Evolutionary conservation across 2,888 invertebrate species (phyloP), one percentile per base, ranked within the genome.

Genomic region (Ochropleura plecta): DNA sequence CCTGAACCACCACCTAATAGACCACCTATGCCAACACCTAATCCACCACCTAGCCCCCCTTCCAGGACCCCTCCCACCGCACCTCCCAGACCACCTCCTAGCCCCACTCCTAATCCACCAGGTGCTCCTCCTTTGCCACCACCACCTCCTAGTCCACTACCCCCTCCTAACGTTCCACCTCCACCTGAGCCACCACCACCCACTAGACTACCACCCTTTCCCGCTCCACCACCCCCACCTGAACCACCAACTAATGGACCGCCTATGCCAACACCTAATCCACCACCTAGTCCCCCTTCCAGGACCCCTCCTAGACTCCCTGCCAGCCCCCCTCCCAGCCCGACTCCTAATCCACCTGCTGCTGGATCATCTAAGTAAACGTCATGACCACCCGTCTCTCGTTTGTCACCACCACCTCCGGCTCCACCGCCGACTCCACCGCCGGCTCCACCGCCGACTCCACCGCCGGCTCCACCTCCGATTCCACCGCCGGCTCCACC

Each of bases 401-500:
- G 30, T 30, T 30, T 30, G 30, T n/a, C 57, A 6, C 7, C 10
- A 0, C 30, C 57, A 30, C 30, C 14, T 3, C 14, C 30, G 30
- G 30, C 30, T 30, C 30, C 30, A 30, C 30, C 30, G 30, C 30
- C 30, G 30, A 30, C 30, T 30, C 30, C 30, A 30, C 30, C 30
- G 30, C 1, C 3, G 30, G 30, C 30, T 30, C 30, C 30, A 30
- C 30, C 30, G 30, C 30, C 30, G 4, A 20, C 1, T 0, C 16
- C 20, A 18, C 63, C 9, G 0, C 64, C 76, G 3, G 67, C 16
- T 0, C 70, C 80, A 3, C 71, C n/a, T 0, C 73, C 78, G 0
- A 69, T 49, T 0, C 66, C 75, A 51, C 80, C 78, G 0, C 20
- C 57, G 8, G 62, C 5, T 18, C n/a, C 78, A 9, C 73, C 81